A percentile compares a stretch with the other conserved stretches of the same genome.
Conservation (phyloP, 2,888 invertebrate genomes). For the Dryobota labecula region DNA sequence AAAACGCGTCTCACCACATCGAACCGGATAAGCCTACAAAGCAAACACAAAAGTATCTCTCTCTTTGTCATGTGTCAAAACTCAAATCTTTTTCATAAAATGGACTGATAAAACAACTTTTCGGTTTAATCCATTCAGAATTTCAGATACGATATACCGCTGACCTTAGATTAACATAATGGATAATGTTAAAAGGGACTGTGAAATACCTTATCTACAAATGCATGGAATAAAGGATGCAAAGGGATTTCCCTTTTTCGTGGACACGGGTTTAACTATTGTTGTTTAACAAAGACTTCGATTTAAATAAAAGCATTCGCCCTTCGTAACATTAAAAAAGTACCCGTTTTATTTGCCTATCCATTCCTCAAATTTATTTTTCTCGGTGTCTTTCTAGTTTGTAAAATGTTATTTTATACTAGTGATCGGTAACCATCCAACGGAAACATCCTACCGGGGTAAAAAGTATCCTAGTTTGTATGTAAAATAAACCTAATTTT, state of each 20-base stretch:
- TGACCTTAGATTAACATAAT: slow-evolving; percentile 85
- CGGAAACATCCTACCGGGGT: too few species aligned
- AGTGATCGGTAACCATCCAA: neutral
- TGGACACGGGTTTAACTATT: slow-evolving; percentile 81
- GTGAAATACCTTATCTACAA: slow-evolving; percentile 81
- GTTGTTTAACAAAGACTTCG: slow-evolving; percentile 79
- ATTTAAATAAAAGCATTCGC: slow-evolving; percentile 72
- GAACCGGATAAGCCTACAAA: slow-evolving; percentile 55
- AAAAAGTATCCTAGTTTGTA: too few species aligned
- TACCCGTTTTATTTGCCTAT: slow-evolving; percentile 31
- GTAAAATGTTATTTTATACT: neutral
- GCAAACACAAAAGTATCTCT: slow-evolving; percentile 53
- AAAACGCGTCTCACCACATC: slow-evolving; percentile 53
- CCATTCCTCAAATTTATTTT: slow-evolving; percentile 8
- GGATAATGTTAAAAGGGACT: slow-evolving; percentile 84
- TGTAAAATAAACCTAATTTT: too few species aligned
- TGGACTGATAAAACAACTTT: slow-evolving; percentile 75
- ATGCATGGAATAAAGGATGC: slow-evolving; percentile 78
- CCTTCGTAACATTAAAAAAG: slow-evolving; percentile 56
- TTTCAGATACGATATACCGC: slow-evolving; percentile 81
- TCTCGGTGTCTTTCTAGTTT: neutral
- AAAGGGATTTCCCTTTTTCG: slow-evolving; percentile 81
- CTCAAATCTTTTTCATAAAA: slow-evolving; percentile 67
- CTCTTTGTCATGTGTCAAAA: slow-evolving; percentile 71
- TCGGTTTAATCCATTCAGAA: slow-evolving; percentile 74